Evolutionary conservation across 2,888 invertebrate genomes (phyloP).

Genomic region (Brachyptera risi): DNA sequence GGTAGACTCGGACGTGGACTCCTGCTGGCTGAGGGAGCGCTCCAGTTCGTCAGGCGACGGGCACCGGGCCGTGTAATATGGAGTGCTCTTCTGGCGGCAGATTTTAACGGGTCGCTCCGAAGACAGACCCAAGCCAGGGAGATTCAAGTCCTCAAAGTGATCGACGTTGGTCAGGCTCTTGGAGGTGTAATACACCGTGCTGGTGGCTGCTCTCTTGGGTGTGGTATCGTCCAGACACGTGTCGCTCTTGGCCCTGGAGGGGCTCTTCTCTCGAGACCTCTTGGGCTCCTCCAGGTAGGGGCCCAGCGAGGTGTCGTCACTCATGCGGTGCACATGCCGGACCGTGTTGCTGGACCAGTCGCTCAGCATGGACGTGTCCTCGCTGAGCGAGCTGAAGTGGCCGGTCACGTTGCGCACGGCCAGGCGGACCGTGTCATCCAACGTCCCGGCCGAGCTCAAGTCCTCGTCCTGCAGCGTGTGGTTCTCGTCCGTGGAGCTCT

Average conservation of each 20-base stretch:
- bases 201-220: conserved; percentile 19
- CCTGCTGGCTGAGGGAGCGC: conserved; percentile 3
- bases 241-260: conserved; percentile 31
- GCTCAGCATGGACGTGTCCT: conserved; percentile 81
- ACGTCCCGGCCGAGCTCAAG: conserved; percentile 58
- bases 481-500: conserved; percentile 62
- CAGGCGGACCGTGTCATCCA: conserved; percentile 77
- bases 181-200: conserved; percentile 23
- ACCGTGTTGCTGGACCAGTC: conserved; percentile 88
- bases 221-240: conserved; percentile 30
- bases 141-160: conserved; percentile 21
- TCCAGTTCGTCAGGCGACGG: background rate
- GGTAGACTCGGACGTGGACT: conserved; percentile 14
- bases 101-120: conserved; percentile 46
- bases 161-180: conserved; percentile 30
- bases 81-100: conserved; percentile 55
- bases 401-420: no score
- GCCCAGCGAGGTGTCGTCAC: conserved; percentile 69
- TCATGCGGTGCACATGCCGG: conserved; percentile 41
- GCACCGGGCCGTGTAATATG: conserved; percentile 57
- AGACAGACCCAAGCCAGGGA: conserved; percentile 35
- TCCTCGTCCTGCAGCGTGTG: conserved; percentile 63
- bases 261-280: conserved; percentile 22
- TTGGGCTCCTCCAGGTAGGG: background rate
- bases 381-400: conserved; percentile 71